Conservation (phyloP, 2,113 vertebrate species). For the Lycaon pictus region DNA sequence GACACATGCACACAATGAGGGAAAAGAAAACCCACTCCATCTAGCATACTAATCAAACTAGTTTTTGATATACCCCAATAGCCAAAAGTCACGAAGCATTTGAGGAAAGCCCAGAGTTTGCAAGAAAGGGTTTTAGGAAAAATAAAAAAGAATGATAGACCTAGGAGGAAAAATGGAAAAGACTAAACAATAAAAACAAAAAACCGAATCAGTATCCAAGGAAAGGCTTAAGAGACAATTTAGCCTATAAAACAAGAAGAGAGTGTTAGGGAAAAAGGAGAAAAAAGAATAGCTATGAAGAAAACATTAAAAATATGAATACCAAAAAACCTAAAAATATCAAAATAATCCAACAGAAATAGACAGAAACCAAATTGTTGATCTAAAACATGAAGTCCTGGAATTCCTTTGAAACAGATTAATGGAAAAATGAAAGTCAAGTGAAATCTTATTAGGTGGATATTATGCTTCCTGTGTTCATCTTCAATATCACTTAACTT, state of each 20-base stretch:
- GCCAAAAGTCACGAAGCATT: background rate
- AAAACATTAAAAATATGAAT: background rate
- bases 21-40: background rate
- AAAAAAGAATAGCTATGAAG: background rate
- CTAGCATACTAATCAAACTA: background rate
- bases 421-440: background rate
- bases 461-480: background rate
- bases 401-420: background rate
- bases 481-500: background rate
- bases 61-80: background rate
- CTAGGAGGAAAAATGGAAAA: background rate
- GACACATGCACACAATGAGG: background rate
- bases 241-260: background rate
- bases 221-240: background rate
- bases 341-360: background rate
- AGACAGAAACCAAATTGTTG: slow-evolving; percentile 6
- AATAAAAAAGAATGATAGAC: background rate
- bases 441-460: background rate
- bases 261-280: background rate
- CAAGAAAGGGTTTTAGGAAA: background rate
- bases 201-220: background rate
- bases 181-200: background rate
- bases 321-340: background rate
- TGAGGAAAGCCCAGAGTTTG: background rate
- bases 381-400: background rate